Conservation (phyloP, 2,113 vertebrate genomes). For the Marcusenius ussheri region DNA sequence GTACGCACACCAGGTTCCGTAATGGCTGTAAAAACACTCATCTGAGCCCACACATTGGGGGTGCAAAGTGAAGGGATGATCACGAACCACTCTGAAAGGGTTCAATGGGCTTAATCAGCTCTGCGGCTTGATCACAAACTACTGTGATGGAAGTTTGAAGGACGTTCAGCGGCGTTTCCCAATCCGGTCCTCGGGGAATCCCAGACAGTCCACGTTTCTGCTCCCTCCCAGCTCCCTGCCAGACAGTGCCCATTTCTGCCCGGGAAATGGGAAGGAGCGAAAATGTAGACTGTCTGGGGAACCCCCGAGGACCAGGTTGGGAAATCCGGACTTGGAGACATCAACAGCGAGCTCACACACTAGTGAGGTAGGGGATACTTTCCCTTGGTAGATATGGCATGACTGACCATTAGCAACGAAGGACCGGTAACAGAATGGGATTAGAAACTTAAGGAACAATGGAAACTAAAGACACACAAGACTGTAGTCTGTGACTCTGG, state of each 20-base stretch:
- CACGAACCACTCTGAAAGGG: not conserved
- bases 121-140: not conserved
- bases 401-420: not conserved
- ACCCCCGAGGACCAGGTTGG: not conserved
- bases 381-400: not conserved
- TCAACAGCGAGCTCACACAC: slow-evolving; percentile 18
- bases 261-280: not conserved
- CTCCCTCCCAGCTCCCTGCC: not conserved
- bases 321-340: not conserved
- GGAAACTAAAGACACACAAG: not conserved
- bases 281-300: not conserved
- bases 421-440: not conserved
- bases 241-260: not conserved
- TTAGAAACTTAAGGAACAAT: not conserved
- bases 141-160: not conserved
- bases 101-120: not conserved
- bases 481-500: not conserved
- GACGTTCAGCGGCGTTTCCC: not conserved
- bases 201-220: not conserved
- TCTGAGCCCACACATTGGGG: not conserved
- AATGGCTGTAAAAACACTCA: not conserved
- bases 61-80: not conserved
- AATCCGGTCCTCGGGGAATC: not conserved
- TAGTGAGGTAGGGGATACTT: not conserved
- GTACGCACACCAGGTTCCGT: not conserved